These are phyloP conservation scores for Eupithecia subumbrata DNA, from an alignment of 2,888 invertebrate genomes.

Conservation along the genomic window DNA sequence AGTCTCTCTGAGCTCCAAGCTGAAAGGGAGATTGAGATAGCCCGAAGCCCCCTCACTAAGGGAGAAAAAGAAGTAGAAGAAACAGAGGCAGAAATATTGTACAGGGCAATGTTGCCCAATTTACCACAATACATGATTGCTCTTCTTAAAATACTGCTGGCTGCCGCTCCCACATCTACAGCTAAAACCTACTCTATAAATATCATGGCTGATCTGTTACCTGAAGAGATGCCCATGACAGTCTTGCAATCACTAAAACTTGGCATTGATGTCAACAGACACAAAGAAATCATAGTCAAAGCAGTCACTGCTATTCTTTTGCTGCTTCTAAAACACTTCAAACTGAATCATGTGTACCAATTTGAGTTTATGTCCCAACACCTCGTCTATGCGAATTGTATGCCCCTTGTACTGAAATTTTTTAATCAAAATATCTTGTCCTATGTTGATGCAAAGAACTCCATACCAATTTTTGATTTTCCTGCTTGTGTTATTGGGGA, in stretches of 20 bases:
- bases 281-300: constrained; percentile 99
- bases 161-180: constrained; percentile 99
- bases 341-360: constrained; percentile 98
- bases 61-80: constrained; percentile 90
- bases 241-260: constrained; percentile 97
- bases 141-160: constrained; percentile 96
- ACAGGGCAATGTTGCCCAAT: constrained; percentile 97
- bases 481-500: constrained; percentile 98
- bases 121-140: constrained; percentile 99
- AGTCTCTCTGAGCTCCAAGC: constrained; percentile 97
- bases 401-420: constrained; percentile 98
- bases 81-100: constrained; percentile 94
- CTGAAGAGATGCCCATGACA: constrained; percentile 98
- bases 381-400: constrained; percentile 99
- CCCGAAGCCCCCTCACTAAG: constrained; percentile 94
- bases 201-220: constrained; percentile 98
- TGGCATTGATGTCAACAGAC: constrained; percentile 98
- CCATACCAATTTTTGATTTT: constrained; percentile 96
- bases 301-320: constrained; percentile 95
- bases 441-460: constrained; percentile 97
- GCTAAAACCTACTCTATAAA: constrained; percentile 98
- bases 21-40: constrained; percentile 95
- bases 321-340: constrained; percentile 97
- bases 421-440: constrained; percentile 98
- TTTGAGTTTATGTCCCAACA: constrained; percentile 99